Evolutionary conservation across 2,797 vertebrate species (phyloP).

Genomic region (Pseudochromis fuscus): DNA sequence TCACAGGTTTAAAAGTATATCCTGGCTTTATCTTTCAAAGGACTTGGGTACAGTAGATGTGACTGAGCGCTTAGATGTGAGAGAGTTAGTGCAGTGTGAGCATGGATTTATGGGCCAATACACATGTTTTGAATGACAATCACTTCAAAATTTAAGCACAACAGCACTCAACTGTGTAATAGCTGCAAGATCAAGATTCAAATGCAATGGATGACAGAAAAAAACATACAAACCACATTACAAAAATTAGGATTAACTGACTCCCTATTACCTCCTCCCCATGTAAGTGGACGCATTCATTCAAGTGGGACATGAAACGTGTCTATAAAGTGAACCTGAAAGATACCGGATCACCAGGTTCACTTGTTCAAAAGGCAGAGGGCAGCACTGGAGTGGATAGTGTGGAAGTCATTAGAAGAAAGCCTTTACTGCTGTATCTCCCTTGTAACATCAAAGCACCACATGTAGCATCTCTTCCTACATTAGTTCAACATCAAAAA

Average conservation of each 20-base stretch:
- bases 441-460: not conserved
- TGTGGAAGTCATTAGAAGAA: conserved; percentile 12
- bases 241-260: conserved; percentile 15
- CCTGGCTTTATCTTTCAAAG: not conserved
- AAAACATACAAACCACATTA: conserved; percentile 7
- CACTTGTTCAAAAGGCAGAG: conserved; percentile 59
- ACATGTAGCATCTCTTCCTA: not conserved
- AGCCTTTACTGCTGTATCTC: not conserved
- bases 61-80: too few species aligned
- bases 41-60: not conserved
- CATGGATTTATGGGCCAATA: too few species aligned
- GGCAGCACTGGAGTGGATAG: conserved; percentile 64
- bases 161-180: not conserved
- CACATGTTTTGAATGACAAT: too few species aligned
- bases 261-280: conserved; percentile 15
- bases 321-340: conserved; percentile 21
- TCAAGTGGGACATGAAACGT: conserved; percentile 44
- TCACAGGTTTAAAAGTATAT: not conserved
- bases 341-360: conserved; percentile 8
- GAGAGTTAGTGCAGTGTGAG: too few species aligned
- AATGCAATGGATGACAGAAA: conserved; percentile 5
- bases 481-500: not conserved
- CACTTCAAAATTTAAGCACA: not conserved
- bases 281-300: conserved; percentile 51
- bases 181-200: conserved; percentile 18